phyloP scores from a whole-genome alignment of 2,797 vertebrate species.

The Decapterus maruadsi region DNA sequence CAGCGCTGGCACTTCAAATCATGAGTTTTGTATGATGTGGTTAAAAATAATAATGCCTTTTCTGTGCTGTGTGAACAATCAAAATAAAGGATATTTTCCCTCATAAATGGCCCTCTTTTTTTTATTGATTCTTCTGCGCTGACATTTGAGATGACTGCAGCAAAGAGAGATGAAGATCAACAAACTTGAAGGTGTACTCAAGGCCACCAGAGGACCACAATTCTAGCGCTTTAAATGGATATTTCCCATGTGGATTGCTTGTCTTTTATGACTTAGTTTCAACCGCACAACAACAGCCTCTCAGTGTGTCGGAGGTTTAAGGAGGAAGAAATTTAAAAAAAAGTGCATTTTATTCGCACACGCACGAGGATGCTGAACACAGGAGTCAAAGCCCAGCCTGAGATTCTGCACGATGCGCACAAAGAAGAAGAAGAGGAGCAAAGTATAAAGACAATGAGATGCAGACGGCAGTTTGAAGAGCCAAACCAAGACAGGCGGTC shows the following conservation, averaged over 20 bases:
- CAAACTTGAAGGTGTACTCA: conserved; percentile 65
- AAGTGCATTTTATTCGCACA: conserved; percentile 1
- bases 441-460: conserved; percentile 66
- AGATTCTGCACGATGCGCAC: conserved; percentile 46
- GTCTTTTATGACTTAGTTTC: conserved; percentile 63
- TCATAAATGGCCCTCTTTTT: conserved; percentile 39
- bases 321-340: not conserved
- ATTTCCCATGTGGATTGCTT: conserved; percentile 69
- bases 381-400: conserved; percentile 41
- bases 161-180: conserved; percentile 61
- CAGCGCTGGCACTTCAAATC: conserved; percentile 32
- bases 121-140: conserved; percentile 66
- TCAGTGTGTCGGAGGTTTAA: conserved; percentile 39
- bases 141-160: conserved; percentile 74
- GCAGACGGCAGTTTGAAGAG: conserved; percentile 65
- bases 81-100: conserved; percentile 60
- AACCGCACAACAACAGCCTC: conserved; percentile 57
- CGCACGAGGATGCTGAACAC: conserved; percentile 20
- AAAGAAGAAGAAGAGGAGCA: conserved; percentile 46
- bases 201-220: conserved; percentile 57
- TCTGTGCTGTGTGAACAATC: conserved; percentile 43
- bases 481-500: conserved; percentile 72
- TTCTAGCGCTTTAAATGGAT: conserved; percentile 70
- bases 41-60: conserved; percentile 62
- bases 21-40: conserved; percentile 38